Evolutionary conservation across 2,113 vertebrate species (phyloP), one percentile per base, ranked within the genome.

Genomic region (Arenaria interpres): DNA sequence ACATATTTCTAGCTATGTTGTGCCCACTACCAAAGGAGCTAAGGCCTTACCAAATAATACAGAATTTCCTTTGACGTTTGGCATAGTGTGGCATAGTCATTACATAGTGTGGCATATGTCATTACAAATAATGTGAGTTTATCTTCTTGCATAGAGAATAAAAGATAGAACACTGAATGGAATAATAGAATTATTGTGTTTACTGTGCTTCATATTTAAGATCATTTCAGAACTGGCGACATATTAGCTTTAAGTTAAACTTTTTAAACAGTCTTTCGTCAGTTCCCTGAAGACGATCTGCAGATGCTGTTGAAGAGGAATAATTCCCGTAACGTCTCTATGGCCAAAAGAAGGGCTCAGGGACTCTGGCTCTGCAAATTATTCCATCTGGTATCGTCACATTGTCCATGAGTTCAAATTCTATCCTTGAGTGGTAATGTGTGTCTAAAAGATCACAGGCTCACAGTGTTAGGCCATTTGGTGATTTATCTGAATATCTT

Each of bases 321-420:
- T 37, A n/a, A 41, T 8, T 64, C 15, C 39, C 63, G 4, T 22
- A 54, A 60, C 1, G 10, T 18, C 4, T 79, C 12, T 33, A 10
- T 48, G 0, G 0, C 5, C 12, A 37, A 72, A 57, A 81, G 39
- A 43, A 75, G 19, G 33, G 21, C 25, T 37, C 12, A 5, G 8
- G 3, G 10, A 10, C 12, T 33, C 50, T 53, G 11, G 2, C 80
- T 79, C 45, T 87, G 12, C 30, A 76, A 60, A 41, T 45, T 72
- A 12, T 33, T 72, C 12, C 5, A 33, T 48, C 35, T 35, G 28
- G 17, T 56, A 22, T 50, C 27, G 27, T 74, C 56, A 64, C 10
- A 20, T 39, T 83, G 25, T 27, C 12, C 10, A 24, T 35, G 17
- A 50, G 28, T 63, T 64, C 43, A 60, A 68, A 79, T 30, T 41